A percentile compares a stretch with the other conserved stretches of the same genome.
Conservation (phyloP, 1,140 invertebrate genomes). For the Drosophila parvula region DNA sequence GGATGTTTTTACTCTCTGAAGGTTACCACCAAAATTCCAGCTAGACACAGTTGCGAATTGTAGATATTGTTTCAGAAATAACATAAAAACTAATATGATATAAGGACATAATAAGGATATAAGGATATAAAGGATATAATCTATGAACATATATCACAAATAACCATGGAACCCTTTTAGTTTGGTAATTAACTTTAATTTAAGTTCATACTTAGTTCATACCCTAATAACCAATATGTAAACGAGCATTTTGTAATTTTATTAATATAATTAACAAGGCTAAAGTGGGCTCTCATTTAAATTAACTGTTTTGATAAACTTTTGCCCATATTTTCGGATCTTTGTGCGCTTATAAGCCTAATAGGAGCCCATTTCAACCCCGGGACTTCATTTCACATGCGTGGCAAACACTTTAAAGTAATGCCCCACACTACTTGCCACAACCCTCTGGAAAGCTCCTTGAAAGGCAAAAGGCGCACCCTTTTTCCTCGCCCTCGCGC, state of each 20-base stretch:
- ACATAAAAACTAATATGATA: background rate
- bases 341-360: background rate
- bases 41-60: background rate
- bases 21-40: background rate
- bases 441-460: constrained; percentile 8
- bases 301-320: background rate
- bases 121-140: background rate
- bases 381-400: constrained; percentile 3
- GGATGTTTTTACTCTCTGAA: background rate
- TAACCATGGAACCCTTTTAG: background rate
- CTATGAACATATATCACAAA: background rate
- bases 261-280: background rate
- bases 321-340: background rate
- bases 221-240: background rate
- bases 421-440: constrained; percentile 23
- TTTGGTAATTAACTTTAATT: background rate
- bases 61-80: background rate
- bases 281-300: no score
- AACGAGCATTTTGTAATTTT: background rate
- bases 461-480: constrained; percentile 16
- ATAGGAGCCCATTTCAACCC: background rate
- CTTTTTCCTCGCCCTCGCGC: constrained; percentile 7
- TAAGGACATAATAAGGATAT: no score
- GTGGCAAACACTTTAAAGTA: constrained; percentile 46
- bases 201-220: no score